These are phyloP conservation scores for Cathartes aura DNA, from an alignment of 2,113 vertebrate species.

Conservation along the genomic window DNA sequence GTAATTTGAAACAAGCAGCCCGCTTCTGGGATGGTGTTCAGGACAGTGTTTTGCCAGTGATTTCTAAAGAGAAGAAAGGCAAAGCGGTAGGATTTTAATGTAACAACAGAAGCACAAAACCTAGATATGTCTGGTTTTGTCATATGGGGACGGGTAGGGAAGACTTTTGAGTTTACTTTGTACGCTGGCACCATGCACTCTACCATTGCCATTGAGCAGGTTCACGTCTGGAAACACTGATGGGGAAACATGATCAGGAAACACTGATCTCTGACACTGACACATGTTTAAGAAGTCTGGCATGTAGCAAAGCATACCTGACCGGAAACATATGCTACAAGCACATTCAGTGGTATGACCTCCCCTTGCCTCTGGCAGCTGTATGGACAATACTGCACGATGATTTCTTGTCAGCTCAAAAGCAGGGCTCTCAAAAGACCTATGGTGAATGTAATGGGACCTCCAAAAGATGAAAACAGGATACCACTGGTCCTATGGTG, in stretches of 20 bases:
- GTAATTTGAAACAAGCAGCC: background rate
- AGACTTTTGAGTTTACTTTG: background rate
- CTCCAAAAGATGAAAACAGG: background rate
- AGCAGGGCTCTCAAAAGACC: background rate
- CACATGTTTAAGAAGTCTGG: background rate
- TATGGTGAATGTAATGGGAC: background rate
- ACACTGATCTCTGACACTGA: background rate
- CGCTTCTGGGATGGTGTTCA: background rate
- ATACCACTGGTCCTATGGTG: background rate
- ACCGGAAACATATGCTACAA: fast-evolving
- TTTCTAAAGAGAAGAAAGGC: background rate
- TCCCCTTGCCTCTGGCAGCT: background rate
- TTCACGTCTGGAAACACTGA: background rate
- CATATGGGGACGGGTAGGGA: background rate
- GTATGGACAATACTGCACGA: fast-evolving
- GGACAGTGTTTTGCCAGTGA: background rate
- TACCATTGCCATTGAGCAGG: background rate
- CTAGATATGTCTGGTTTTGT: background rate
- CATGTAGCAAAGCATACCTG: background rate
- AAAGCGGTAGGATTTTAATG: background rate
- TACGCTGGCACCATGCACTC: background rate
- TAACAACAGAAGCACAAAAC: background rate
- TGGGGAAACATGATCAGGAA: background rate
- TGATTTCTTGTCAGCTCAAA: background rate
- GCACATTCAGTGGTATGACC: background rate